Base-by-base conservation (phyloP, 1,140 invertebrate species). In the Nasonia vitripennis region DNA sequence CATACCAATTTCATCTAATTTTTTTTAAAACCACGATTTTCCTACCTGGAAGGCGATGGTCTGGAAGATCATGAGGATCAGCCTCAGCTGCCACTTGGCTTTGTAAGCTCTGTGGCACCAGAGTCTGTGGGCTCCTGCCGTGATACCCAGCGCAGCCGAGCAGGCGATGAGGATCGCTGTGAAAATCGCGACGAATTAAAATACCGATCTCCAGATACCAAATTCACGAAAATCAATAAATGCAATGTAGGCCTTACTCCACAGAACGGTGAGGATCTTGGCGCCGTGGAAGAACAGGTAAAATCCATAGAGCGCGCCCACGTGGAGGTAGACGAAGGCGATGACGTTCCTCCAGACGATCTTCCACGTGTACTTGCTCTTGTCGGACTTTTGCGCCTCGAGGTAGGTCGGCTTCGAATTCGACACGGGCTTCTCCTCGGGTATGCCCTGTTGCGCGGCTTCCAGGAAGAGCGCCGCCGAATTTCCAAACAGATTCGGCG, bases 101-200 rank as follows among this genome's bases (percentile, higher is more conserved):
- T 98, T 98, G 92, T 98, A 99, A 2, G 97, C 93, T 87, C 95
- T 94, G 91, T 99, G 98, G 0, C 97, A 95, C 98, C 98, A 99
- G 12, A 98, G 93, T 84, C 98, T 93, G 89, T 99, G 98, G 4
- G 97, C 97, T 11, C 98, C 98, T 0, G 97, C 98, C 14, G 98
- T 98, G 31, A 98, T 95, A 0, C 97, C 96, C 81, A 97, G 87
- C 1, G 94, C 96, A 2, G 94, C 93, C 27, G 93, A 85, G 0
- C 87, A 37, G 0, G 93, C 93, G 2, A 94, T 11, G 0, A 89
- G 11, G 0, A 92, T 3, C 31, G 81, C 81, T 83, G 48, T 41
- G 45, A 77, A 51, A 62, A 74, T 34, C 27, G 1, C 17, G 31
- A 74, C 10, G 41, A 10, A 45, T 45, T 45, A 45, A 7, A 14